Conservation (phyloP, 2,113 vertebrate species). For the Butorides virescens region DNA sequence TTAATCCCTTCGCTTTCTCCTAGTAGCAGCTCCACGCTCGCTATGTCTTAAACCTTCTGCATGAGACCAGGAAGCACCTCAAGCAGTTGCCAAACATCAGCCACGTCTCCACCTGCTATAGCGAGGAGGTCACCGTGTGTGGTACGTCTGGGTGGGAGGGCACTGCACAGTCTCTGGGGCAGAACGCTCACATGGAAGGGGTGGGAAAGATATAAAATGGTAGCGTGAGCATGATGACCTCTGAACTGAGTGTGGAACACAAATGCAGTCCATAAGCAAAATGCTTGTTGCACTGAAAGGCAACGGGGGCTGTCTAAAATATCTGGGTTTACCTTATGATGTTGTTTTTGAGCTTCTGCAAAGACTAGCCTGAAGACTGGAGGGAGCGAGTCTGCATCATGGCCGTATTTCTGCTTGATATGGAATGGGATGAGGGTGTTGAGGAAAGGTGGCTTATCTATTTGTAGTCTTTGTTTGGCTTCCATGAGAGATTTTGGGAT, state of each 20-base stretch:
- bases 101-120: constrained; percentile 80
- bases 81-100: constrained; percentile 89
- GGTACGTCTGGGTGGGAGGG: constrained; percentile 70
- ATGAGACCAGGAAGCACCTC: constrained; percentile 86
- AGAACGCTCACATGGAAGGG: accelerated
- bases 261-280: not conserved
- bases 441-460: not conserved
- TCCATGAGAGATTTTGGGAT: not conserved
- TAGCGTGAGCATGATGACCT: accelerated
- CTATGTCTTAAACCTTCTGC: constrained; percentile 90
- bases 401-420: not conserved
- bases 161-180: not conserved
- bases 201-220: not conserved
- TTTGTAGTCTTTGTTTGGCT: not conserved
- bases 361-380: not conserved
- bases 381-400: not conserved
- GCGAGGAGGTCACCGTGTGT: constrained; percentile 90
- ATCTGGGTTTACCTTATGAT: not conserved
- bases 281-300: not conserved
- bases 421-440: not conserved
- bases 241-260: not conserved
- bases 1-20: constrained; percentile 69
- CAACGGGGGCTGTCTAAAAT: not conserved
- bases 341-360: not conserved
- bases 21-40: constrained; percentile 92